Evolutionary conservation across 2,888 invertebrate genomes (phyloP).

Genomic region (Luperina testacea): DNA sequence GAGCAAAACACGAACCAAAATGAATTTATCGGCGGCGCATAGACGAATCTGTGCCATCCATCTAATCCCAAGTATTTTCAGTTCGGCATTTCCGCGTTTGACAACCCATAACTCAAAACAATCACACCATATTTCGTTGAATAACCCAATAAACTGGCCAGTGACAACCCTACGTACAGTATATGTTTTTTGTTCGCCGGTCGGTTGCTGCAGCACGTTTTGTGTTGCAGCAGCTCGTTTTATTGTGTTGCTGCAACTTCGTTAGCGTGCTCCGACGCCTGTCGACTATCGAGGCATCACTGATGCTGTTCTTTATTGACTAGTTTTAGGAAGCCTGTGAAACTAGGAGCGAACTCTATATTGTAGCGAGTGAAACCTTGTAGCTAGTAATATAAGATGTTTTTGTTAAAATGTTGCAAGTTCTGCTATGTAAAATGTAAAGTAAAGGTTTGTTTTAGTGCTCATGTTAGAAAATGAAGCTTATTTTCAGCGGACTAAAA

Average conservation of each 20-base stretch:
- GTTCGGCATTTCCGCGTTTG: conserved; percentile 13
- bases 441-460: background rate
- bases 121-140: conserved; percentile 40
- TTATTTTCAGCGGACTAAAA: background rate
- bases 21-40: background rate
- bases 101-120: conserved; percentile 24
- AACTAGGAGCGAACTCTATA: background rate
- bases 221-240: conserved; percentile 29
- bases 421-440: background rate
- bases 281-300: conserved; percentile 23
- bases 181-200: conserved; percentile 15
- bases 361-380: background rate
- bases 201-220: conserved; percentile 42
- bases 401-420: background rate
- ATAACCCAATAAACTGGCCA: conserved; percentile 22
- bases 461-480: background rate
- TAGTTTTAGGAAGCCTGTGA: conserved; percentile 10
- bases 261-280: conserved; percentile 48
- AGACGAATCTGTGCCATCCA: conserved; percentile 25
- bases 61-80: conserved; percentile 28
- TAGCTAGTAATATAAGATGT: no score
- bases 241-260: conserved; percentile 48
- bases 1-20: background rate
- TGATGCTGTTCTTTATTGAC: conserved; percentile 26
- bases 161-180: background rate